Base-by-base conservation (phyloP, 2,888 invertebrate genomes). In the Cosmia pyralina region DNA sequence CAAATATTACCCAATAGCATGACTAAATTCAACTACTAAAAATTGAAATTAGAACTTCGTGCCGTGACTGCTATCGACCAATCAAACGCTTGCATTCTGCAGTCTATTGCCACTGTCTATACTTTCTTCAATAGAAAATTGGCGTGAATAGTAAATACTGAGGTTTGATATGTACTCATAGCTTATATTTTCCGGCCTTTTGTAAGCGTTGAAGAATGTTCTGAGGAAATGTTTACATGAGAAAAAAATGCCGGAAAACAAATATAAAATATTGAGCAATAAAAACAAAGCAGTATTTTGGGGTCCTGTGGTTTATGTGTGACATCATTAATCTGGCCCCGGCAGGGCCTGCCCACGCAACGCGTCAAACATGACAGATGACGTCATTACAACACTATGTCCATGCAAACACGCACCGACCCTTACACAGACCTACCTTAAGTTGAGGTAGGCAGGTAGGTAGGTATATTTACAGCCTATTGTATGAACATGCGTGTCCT, bases 281-380 rank as follows among this genome's bases (percentile, higher is more conserved):
- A 93, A 93, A 94, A 92, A 92, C 85, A 89, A 88, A 89, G 88
- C 89, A 84, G 89, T 90, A 90, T 92, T 92, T 90, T 79, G 87
- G 92, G 91, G 88, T 86, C 88, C 85, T 83, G 90, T 84, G 91
- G 92, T 92, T 91, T 87, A 84, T 88, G 88, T 88, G 85, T 82
- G 82, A 85, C 81, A 85, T 91, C 94, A 95, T 95, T 94, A 94
- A 95, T 95, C 94, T 94, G 90, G 77, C 75, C 72, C 55, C 69
- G 65, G 63, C 70, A 68, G 66, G 69, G 79, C 81, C 53, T 52
- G 74, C 74, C 84, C 75, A 79, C 78, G 79, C 77, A 79, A 82
- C 75, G 34, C 69, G 69, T 84, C 82, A 73, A 81, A 83, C 79
- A 79, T 93, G 94, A 94, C 92, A 90, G 91, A 93, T 93, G 90